These are phyloP conservation scores for Ephialtes manifestator DNA, from an alignment of 2,888 invertebrate species.

Conservation along the genomic window DNA sequence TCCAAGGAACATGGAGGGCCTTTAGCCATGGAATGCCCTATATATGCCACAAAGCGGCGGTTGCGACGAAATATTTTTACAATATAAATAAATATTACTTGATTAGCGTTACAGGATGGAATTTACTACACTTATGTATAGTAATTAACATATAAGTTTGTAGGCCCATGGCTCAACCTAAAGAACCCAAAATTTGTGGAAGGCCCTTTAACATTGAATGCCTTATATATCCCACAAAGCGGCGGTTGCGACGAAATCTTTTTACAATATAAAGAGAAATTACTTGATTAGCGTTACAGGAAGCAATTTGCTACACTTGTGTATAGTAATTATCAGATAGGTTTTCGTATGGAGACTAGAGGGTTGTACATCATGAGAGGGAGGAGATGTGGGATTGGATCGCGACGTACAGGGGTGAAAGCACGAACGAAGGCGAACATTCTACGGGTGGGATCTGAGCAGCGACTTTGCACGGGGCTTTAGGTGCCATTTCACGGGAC, in stretches of 20 bases:
- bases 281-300: background rate
- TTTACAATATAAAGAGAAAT: background rate
- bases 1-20: too few relatives aligned
- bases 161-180: too few relatives aligned
- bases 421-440: slow-evolving; percentile 46
- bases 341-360: background rate
- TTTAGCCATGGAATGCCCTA: too few relatives aligned
- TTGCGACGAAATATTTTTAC: too few relatives aligned
- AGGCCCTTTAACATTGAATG: too few relatives aligned
- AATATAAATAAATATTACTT: too few relatives aligned
- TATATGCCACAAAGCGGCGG: too few relatives aligned
- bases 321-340: background rate
- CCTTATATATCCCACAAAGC: too few relatives aligned
- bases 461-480: slow-evolving; percentile 68
- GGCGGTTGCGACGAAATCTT: too few relatives aligned
- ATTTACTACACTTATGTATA: background rate
- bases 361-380: slow-evolving; percentile 57
- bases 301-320: background rate
- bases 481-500: slow-evolving; percentile 72
- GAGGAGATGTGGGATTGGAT: slow-evolving; percentile 66
- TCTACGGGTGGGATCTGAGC: slow-evolving; percentile 56
- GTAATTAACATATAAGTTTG: background rate
- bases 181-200: too few relatives aligned
- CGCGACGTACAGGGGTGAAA: slow-evolving; percentile 55
- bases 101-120: background rate